Evolutionary conservation across 2,888 invertebrate genomes (phyloP).

Genomic region (Tipula unca): DNA sequence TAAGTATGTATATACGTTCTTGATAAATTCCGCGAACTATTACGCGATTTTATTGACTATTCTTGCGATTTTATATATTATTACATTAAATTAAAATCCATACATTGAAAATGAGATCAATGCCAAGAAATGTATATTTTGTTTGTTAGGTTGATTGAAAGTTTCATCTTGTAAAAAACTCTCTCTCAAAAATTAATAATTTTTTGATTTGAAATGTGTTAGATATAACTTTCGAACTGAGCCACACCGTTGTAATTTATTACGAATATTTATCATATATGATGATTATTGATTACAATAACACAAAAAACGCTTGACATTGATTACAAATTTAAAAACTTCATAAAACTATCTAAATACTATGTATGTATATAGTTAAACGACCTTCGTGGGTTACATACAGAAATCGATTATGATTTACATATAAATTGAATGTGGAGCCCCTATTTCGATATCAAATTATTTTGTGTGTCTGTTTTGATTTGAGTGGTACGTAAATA

Average conservation of each 20-base stretch:
- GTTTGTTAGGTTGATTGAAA: neutral
- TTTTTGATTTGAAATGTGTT: neutral
- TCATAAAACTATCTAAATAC: no score
- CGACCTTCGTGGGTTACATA: slow-evolving; percentile 2
- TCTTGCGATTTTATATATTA: neutral
- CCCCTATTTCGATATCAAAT: neutral
- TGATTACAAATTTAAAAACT: neutral
- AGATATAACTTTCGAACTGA: neutral
- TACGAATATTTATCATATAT: neutral
- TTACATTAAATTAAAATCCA: neutral
- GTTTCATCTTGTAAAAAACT: neutral
- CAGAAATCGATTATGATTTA: neutral
- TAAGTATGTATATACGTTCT: neutral
- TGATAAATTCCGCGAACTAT: neutral
- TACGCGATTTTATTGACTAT: neutral
- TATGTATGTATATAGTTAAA: neutral
- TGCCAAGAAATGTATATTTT: neutral
- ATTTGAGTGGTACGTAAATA: neutral
- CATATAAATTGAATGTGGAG: neutral
- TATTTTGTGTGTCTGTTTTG: neutral
- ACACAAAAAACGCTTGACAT: neutral
- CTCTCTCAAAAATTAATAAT: neutral
- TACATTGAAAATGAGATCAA: neutral
- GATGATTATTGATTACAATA: neutral
- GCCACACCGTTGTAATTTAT: neutral